These are phyloP conservation scores for Phalacrocorax brasilianus DNA, from an alignment of 2,113 vertebrate genomes.

Conservation along the genomic window DNA sequence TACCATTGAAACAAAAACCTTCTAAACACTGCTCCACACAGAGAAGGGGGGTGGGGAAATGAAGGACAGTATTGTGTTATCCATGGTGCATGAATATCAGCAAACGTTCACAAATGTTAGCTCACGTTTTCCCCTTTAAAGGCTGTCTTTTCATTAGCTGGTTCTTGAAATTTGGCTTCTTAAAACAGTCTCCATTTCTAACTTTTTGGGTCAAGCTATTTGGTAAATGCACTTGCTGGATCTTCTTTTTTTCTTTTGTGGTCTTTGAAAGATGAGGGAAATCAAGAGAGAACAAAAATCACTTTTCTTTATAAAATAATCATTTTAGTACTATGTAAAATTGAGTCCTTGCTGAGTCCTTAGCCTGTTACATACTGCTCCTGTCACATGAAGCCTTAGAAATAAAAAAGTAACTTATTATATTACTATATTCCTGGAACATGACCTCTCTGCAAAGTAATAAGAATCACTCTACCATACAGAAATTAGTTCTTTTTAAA, in stretches of 20 bases:
- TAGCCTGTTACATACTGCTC: not conserved
- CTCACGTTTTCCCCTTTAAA: not conserved
- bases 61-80: not conserved
- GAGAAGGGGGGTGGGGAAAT: not conserved
- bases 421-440: not conserved
- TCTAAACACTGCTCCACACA: not conserved
- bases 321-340: not conserved
- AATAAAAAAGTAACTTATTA: not conserved
- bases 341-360: not conserved
- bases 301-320: not conserved
- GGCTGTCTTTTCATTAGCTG: not conserved
- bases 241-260: not conserved
- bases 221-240: not conserved
- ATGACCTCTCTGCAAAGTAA: not conserved
- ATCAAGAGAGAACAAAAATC: not conserved
- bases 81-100: not conserved
- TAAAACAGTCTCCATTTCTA: not conserved
- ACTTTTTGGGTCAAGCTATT: not conserved
- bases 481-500: not conserved
- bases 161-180: not conserved
- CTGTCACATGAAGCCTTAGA: accelerated
- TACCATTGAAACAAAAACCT: not conserved
- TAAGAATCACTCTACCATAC: not conserved
- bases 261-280: not conserved
- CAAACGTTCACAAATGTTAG: not conserved